These are phyloP conservation scores for Phrynosoma blainvillii DNA, from an alignment of 2,113 vertebrate genomes.

Conservation along the genomic window DNA sequence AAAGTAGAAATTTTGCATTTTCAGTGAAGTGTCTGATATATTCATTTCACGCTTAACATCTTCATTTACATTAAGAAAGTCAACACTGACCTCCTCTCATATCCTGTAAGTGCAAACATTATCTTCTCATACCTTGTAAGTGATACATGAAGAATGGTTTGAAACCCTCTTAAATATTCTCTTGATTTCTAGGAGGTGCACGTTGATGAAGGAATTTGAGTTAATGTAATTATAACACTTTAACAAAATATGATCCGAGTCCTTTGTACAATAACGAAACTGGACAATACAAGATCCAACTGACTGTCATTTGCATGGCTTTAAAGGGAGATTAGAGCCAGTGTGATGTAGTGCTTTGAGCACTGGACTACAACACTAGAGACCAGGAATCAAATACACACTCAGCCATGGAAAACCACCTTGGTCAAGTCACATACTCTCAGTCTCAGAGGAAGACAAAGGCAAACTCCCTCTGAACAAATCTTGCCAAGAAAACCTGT, in stretches of 20 bases:
- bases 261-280: background rate
- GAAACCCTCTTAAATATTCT: background rate
- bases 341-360: too few species aligned
- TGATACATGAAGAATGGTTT: background rate
- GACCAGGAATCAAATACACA: too few species aligned
- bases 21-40: background rate
- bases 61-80: background rate
- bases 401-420: too few species aligned
- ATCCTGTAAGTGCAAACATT: background rate
- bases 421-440: too few species aligned
- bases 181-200: background rate
- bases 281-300: too few species aligned
- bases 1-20: background rate
- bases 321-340: too few species aligned
- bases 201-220: background rate
- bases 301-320: background rate
- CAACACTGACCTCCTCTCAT: too few species aligned
- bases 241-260: background rate
- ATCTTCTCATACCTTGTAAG: too few species aligned
- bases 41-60: background rate
- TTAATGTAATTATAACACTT: background rate
- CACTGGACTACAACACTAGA: too few species aligned
- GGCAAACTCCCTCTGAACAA: too few species aligned
- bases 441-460: too few species aligned
- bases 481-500: too few species aligned